Evolutionary conservation across 2,113 vertebrate genomes (phyloP).

Genomic region (Gobio gobio): DNA sequence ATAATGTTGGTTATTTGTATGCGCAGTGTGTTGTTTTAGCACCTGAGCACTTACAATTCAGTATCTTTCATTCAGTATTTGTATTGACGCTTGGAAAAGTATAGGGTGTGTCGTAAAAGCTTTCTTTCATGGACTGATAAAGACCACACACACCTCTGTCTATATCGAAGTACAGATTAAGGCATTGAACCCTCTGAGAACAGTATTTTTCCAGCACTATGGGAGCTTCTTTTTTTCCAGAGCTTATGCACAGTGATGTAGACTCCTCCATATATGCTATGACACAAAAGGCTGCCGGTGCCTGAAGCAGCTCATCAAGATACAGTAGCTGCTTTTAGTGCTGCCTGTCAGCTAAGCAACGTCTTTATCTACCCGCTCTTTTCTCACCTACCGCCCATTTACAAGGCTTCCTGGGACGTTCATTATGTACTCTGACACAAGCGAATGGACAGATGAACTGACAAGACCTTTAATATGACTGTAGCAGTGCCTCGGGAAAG

Average conservation of each 20-base stretch:
- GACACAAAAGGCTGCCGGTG: slow-evolving; percentile 21
- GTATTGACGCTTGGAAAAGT: not conserved
- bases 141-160: not conserved
- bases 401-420: slow-evolving; percentile 41
- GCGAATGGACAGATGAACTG: slow-evolving; percentile 41
- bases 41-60: no score
- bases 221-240: not conserved
- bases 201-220: not conserved
- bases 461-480: slow-evolving; percentile 41
- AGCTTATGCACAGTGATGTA: slow-evolving; percentile 27
- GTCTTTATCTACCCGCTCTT: slow-evolving; percentile 18
- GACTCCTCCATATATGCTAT: slow-evolving; percentile 2
- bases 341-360: slow-evolving; percentile 36
- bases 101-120: not conserved
- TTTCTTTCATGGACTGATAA: not conserved
- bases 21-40: not conserved
- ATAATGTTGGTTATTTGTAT: not conserved
- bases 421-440: slow-evolving; percentile 43
- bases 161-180: slow-evolving; percentile 7
- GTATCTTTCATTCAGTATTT: not conserved
- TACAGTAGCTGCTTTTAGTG: slow-evolving; percentile 31
- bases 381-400: slow-evolving; percentile 34
- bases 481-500: not conserved
- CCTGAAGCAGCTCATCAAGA: slow-evolving; percentile 28
- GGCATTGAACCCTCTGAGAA: not conserved